Conservation (phyloP, 2,113 vertebrate species). For the Neotragus moschatus region DNA sequence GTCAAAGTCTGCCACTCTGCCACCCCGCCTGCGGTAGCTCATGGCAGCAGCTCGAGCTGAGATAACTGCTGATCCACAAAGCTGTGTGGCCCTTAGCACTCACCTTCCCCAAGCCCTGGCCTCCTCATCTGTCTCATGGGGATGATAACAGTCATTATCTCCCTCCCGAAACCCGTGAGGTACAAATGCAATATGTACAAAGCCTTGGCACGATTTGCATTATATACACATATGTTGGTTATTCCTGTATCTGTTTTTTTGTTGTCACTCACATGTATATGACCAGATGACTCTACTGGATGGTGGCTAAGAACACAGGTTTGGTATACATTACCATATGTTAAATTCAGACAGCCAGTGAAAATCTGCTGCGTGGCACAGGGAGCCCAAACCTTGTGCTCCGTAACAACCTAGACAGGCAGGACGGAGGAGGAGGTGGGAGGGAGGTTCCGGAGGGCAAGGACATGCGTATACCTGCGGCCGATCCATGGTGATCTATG, state of each 20-base stretch:
- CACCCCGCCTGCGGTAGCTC: background rate
- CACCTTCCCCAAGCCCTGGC: background rate
- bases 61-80: background rate
- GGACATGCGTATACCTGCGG: background rate
- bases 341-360: background rate
- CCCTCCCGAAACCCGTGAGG: background rate
- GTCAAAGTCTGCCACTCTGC: background rate
- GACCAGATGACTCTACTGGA: background rate
- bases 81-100: background rate
- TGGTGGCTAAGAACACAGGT: background rate
- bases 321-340: background rate
- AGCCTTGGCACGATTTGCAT: background rate
- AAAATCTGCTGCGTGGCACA: background rate
- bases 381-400: background rate
- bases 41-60: background rate
- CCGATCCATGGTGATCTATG: background rate
- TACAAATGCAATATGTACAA: accelerated
- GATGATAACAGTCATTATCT: background rate
- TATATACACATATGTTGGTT: background rate
- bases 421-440: background rate
- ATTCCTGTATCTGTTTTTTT: background rate
- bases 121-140: background rate
- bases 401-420: background rate
- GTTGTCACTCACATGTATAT: background rate
- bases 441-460: background rate